Percentiles rank a stretch among this genome's conserved stretches.
Evolutionary conservation across 2,797 vertebrate species (phyloP).

Genomic region (Bradypodion pumilum): DNA sequence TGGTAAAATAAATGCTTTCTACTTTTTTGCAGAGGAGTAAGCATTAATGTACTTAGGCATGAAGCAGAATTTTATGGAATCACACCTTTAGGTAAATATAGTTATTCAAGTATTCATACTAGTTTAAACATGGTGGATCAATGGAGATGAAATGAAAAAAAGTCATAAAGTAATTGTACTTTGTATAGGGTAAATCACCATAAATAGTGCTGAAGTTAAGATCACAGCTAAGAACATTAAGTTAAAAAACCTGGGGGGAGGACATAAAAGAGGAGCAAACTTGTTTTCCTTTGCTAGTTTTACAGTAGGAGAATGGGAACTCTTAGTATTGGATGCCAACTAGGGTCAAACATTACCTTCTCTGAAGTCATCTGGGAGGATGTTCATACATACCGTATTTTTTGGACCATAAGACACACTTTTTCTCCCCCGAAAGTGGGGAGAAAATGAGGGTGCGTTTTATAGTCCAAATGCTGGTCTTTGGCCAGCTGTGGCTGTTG

Average conservation of each 20-base stretch:
- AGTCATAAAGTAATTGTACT: neutral
- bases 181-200: neutral
- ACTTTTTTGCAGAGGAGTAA: constrained; percentile 85
- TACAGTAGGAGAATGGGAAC: neutral
- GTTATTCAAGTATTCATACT: constrained; percentile 2
- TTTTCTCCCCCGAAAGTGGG: too few species aligned
- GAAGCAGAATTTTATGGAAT: constrained; percentile 99
- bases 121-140: neutral
- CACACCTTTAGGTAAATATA: constrained; percentile 89
- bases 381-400: too few species aligned
- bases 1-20: neutral
- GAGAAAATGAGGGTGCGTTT: too few species aligned
- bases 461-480: too few species aligned
- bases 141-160: neutral
- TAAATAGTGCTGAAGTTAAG: neutral
- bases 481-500: too few species aligned
- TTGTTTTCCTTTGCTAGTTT: neutral
- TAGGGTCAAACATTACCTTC: neutral
- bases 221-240: neutral
- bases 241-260: neutral
- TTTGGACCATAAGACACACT: too few species aligned
- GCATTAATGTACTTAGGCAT: constrained; percentile 92
- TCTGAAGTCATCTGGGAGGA: neutral
- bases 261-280: neutral
- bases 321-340: neutral